These are phyloP conservation scores for Serinus canaria DNA, from an alignment of 2,113 vertebrate species.

Conservation along the genomic window DNA sequence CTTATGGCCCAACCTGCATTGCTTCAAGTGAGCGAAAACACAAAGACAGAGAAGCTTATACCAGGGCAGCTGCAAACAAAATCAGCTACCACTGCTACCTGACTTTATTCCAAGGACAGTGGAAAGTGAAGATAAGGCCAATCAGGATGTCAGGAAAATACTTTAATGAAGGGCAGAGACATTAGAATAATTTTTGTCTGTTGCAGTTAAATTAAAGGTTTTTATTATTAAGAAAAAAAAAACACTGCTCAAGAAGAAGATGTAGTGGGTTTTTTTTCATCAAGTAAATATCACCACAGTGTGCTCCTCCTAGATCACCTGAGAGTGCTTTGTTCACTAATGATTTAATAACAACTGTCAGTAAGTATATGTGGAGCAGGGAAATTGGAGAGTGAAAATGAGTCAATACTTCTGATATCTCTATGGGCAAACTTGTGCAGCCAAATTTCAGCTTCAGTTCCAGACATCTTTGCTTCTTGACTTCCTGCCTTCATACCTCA, in stretches of 20 bases:
- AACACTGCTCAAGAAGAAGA: not conserved
- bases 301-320: not conserved
- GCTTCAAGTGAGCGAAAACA: not conserved
- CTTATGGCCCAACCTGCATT: not conserved
- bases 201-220: not conserved
- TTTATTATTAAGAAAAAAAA: not conserved
- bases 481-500: not conserved
- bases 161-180: not conserved
- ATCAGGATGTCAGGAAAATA: not conserved
- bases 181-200: not conserved
- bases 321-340: not conserved
- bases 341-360: not conserved
- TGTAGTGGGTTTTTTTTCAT: not conserved
- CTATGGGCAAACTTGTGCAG: not conserved
- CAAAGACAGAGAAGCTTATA: not conserved
- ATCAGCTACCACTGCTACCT: not conserved
- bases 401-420: not conserved
- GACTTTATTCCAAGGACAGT: not conserved
- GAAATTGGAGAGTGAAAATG: not conserved
- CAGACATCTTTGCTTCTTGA: not conserved
- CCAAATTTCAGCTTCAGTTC: not conserved
- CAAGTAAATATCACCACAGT: not conserved
- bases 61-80: not conserved
- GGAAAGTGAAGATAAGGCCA: not conserved
- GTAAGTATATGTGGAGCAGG: not conserved